Evolutionary conservation across 23 tunicate genomes (phyloP), one percentile per base, ranked within the genome.

Genomic region (Styela plicata): DNA sequence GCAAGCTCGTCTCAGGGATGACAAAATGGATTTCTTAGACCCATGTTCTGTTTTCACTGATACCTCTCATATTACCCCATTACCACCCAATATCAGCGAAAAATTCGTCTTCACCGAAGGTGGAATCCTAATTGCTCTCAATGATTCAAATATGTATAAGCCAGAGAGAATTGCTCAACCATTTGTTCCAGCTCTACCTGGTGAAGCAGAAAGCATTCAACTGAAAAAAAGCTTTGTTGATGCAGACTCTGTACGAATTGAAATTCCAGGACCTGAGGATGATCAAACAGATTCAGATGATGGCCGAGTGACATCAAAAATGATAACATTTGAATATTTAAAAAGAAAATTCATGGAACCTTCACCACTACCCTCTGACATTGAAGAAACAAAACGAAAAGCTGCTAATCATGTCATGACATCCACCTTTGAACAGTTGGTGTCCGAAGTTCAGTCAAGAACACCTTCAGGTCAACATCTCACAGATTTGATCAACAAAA

Each of bases 391-490:
- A 24, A 85, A 86, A 0, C 34, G 62, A 33, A 85, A 88, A 37
- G 82, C 75, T 2, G 89, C 89, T 1, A 85, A 93, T 7, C 98
- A 85, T 57, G 64, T 88, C 63, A 80, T 36, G 73, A 75, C 83
- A 24, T 87, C 79, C n/a, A 85, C 93, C 2, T 93, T 93, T 78
- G 98, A 93, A 69, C 92, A 93, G 84, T 37, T 93, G 69, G 64
- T 87, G 24, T 82, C 98, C 31, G 98, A 93, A 85, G 82, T 88
- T 91, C 86, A 84, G 64, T 86, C 91, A 29, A 44, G 27, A 24
- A 76, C 66, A 28, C 81, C 81, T 0, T 52, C 81, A 24, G 44
- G 37, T 76, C 32, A 71, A 71, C 66, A 76, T 36, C 27, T 76
- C 1, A 52, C 22, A 7, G 81, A 76, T 25, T 24, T 76, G 44